Percentiles rank a stretch among this genome's conserved stretches.
These are phyloP conservation scores for Prunella himalayana DNA, from an alignment of 2,113 vertebrate genomes.

Conservation along the genomic window DNA sequence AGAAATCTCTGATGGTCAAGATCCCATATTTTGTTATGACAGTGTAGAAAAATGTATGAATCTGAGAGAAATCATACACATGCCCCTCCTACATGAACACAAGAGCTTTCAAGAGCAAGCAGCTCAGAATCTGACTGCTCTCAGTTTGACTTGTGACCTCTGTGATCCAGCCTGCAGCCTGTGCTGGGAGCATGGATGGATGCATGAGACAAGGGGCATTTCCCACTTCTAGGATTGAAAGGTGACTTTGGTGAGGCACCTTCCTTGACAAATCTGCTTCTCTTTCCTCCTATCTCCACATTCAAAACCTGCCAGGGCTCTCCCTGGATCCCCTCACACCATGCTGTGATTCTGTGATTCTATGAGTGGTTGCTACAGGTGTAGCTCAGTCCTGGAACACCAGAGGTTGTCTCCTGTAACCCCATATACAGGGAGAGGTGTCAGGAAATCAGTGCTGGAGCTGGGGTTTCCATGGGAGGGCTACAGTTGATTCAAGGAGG, in stretches of 20 bases:
- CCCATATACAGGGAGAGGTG: too few relatives aligned
- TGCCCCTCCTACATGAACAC: fast-evolving
- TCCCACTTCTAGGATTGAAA: not conserved
- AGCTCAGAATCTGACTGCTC: not conserved
- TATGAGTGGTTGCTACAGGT: not conserved
- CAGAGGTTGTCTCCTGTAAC: not conserved
- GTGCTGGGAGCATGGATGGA: not conserved
- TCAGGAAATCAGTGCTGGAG: not conserved
- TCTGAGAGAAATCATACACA: too few relatives aligned
- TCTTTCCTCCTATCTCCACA: not conserved
- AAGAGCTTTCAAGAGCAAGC: not conserved
- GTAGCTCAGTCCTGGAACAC: not conserved
- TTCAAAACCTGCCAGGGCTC: not conserved
- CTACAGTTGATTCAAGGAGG: too few relatives aligned
- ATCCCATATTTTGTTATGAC: too few relatives aligned
- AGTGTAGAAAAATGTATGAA: too few relatives aligned
- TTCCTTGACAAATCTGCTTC: not conserved
- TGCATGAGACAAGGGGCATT: not conserved
- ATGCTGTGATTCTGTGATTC: fast-evolving
- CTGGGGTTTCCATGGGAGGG: not conserved
- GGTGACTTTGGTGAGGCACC: not conserved
- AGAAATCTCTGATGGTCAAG: not conserved
- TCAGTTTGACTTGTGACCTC: not conserved
- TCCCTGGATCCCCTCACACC: fast-evolving
- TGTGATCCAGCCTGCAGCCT: not conserved